These are phyloP conservation scores for Heliconius congener DNA, from an alignment of 1,140 invertebrate species.

Conservation along the genomic window DNA sequence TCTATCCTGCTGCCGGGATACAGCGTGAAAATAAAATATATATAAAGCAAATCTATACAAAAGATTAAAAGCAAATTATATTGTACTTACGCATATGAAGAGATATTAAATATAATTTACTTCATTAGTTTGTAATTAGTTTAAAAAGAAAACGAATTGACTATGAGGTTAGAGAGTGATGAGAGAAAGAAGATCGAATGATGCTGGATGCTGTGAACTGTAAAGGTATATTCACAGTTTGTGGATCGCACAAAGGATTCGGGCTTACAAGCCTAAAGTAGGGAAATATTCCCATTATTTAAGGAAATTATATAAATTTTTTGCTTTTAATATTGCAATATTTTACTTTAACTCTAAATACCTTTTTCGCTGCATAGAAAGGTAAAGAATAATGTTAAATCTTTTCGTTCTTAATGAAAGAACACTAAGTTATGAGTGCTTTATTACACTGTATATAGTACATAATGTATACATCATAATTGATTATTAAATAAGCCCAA, in stretches of 20 bases:
- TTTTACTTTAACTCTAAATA: not conserved
- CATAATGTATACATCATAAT: too few species aligned
- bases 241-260: slow-evolving; percentile 60
- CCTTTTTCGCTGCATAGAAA: not conserved
- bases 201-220: slow-evolving; percentile 45
- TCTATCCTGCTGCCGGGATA: too few species aligned
- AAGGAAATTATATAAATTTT: slow-evolving; percentile 30
- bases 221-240: slow-evolving; percentile 62
- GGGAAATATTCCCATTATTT: slow-evolving; percentile 44
- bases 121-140: slow-evolving; percentile 41
- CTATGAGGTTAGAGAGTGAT: not conserved
- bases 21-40: too few species aligned
- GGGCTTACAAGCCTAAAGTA: slow-evolving; percentile 40
- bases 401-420: too few species aligned
- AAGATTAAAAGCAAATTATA: too few species aligned
- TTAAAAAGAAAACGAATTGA: slow-evolving; percentile 25
- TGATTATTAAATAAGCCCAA: too few species aligned
- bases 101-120: slow-evolving; percentile 4
- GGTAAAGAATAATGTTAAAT: not conserved
- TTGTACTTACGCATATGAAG: not conserved
- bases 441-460: too few species aligned
- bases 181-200: slow-evolving; percentile 17
- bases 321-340: not conserved
- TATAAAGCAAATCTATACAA: too few species aligned
- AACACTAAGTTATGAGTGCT: too few species aligned